Evolutionary conservation across 2,888 invertebrate genomes (phyloP).

Genomic region (Pantelozetes paolii): DNA sequence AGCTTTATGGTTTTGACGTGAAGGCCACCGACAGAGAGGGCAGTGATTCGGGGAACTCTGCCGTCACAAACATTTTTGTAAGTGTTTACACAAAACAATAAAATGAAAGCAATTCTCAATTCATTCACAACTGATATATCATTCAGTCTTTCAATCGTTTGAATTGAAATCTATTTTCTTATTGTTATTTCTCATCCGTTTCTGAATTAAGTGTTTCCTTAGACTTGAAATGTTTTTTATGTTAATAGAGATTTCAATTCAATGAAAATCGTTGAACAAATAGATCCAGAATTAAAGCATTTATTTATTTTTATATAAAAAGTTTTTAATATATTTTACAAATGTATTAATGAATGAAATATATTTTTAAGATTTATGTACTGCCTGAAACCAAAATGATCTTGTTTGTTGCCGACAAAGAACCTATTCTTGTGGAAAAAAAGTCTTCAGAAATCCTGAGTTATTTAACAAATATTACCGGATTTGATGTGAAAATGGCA

Average conservation of each 20-base stretch:
- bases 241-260: too few relatives aligned
- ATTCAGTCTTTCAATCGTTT: background rate
- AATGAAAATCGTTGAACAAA: too few relatives aligned
- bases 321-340: too few relatives aligned
- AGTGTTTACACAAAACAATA: constrained; percentile 49
- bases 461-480: constrained; percentile 67
- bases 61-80: constrained; percentile 79
- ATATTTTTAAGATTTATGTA: constrained; percentile 65
- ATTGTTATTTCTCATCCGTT: too few relatives aligned
- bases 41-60: constrained; percentile 73
- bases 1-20: constrained; percentile 78
- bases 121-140: background rate
- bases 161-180: background rate
- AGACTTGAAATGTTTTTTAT: too few relatives aligned
- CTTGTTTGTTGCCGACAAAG: constrained; percentile 69
- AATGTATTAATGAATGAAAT: constrained; percentile 4
- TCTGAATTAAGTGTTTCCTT: too few relatives aligned
- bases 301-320: too few relatives aligned
- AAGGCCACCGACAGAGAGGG: constrained; percentile 78
- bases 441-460: constrained; percentile 63
- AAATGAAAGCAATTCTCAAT: background rate
- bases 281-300: too few relatives aligned
- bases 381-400: constrained; percentile 75
- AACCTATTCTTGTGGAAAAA: constrained; percentile 70
- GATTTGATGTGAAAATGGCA: constrained; percentile 70